Base-by-base conservation (phyloP, 2,797 vertebrate species). In the Pelochelys cantorii region DNA sequence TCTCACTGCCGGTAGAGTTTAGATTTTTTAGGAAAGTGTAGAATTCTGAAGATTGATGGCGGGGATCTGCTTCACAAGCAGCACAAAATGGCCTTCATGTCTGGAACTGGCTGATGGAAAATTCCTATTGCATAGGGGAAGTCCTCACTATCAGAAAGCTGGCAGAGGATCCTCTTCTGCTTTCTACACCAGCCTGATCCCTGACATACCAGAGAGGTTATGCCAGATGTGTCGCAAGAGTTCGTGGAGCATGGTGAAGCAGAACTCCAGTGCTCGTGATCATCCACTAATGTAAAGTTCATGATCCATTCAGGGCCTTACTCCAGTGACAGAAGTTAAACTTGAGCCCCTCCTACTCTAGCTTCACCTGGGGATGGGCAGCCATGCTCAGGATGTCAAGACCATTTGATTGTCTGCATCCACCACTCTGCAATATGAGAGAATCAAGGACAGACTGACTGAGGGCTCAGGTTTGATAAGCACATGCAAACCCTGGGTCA, bases 361-460 rank as follows among this genome's bases (percentile, higher is more conserved):
- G 15, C 68, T 75, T 75, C 20, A 12, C 13, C 37, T 75, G 71
- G 22, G 71, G 6, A 5, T 77, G 25, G 25, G 13, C 13, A 77
- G 42, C 23, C 12, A 29, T 23, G 37, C 25, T 77, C 42, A 77
- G 42, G 23, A 37, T 48, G 14, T 48, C 25, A 77, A 9, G 42
- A 27, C 42, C 25, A 29, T 77, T 86, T 23, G 0, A 14, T n/a
- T 87, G 2, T 31, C 42, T 55, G 83, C 37, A 89, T 71, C 85
- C 87, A 55, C n/a, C 55, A 3, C 25, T 25, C n/a, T 20, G 3
- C 4, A 5, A 5, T 10, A 5, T 48, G 9, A 77, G 84, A 10
- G 22, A 14, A 27, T 20, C 31, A 0, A 2, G 27, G 54, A 7
- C 14, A 74, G 62, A 11, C 48, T 71, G 12, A 0, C 1, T n/a